These are phyloP conservation scores for Mastigias papua DNA, from an alignment of 30 jellyfish, hydroid and myxozoan species.

Conservation along the genomic window DNA sequence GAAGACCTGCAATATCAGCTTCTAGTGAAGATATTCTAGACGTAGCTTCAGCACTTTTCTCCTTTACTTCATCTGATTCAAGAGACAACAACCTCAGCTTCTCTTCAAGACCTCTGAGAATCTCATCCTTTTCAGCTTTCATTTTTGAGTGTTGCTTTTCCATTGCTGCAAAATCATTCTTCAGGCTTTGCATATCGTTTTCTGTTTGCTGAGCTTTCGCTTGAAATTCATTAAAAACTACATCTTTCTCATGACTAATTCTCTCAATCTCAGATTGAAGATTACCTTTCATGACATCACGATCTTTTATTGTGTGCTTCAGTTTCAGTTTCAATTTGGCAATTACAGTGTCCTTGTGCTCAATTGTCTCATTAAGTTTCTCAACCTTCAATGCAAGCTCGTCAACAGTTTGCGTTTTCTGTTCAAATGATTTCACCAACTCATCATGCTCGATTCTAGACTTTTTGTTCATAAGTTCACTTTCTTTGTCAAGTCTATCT, in stretches of 20 bases:
- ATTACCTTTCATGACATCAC: constrained; percentile 78
- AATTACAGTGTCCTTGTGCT: constrained; percentile 79
- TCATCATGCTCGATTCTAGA: constrained; percentile 55
- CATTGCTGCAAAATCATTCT: constrained; percentile 14
- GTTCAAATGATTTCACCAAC: constrained; percentile 52
- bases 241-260: constrained; percentile 80
- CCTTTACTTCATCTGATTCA: not conserved
- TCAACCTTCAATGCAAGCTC: constrained; percentile 33
- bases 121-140: constrained; percentile 4
- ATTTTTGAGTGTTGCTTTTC: not conserved
- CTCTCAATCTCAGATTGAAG: constrained; percentile 87
- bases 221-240: constrained; percentile 84
- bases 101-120: too few species aligned
- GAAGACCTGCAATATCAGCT: constrained; percentile 10
- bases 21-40: constrained; percentile 2
- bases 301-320: constrained; percentile 82
- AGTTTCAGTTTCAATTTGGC: constrained; percentile 84
- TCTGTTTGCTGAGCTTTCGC: constrained; percentile 78
- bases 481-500: constrained; percentile 24
- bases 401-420: constrained; percentile 2
- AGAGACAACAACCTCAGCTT: not conserved
- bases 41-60: not conserved
- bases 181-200: constrained; percentile 8
- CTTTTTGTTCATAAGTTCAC: constrained; percentile 7
- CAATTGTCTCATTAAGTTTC: constrained; percentile 27